A percentile compares a stretch with the other conserved stretches of the same genome.
phyloP scores from a whole-genome alignment of 2,797 vertebrate species.

The Propithecus deckenii region DNA sequence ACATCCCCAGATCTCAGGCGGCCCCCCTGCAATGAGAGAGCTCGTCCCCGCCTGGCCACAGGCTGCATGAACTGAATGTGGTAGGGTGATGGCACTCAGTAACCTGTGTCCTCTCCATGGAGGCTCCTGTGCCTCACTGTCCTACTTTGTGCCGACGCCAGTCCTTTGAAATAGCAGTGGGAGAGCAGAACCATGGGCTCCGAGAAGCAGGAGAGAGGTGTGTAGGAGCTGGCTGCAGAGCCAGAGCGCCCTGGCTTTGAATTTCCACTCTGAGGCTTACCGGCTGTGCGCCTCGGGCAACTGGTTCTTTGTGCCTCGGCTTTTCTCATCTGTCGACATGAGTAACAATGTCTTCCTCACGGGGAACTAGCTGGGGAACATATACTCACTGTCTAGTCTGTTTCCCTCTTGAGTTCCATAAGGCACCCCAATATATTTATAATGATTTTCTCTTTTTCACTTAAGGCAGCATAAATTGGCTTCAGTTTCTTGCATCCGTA shows the following conservation, averaged over 20 bases:
- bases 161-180: not conserved
- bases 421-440: not conserved
- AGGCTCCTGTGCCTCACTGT: not conserved
- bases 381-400: not conserved
- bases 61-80: rapidly evolving
- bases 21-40: not conserved
- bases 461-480: not conserved
- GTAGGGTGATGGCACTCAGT: too few species aligned
- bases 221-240: not conserved
- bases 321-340: not conserved
- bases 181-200: too few species aligned
- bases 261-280: not conserved
- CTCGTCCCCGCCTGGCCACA: too few species aligned
- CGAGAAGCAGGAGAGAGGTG: not conserved
- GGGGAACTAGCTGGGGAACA: not conserved
- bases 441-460: not conserved
- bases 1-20: not conserved
- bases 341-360: not conserved
- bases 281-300: not conserved
- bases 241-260: not conserved
- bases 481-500: not conserved
- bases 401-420: not conserved
- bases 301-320: not conserved
- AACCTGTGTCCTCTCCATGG: not conserved
- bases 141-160: rapidly evolving